Base-by-base conservation (phyloP, 2,113 vertebrate species). In the Antigone vipio region DNA sequence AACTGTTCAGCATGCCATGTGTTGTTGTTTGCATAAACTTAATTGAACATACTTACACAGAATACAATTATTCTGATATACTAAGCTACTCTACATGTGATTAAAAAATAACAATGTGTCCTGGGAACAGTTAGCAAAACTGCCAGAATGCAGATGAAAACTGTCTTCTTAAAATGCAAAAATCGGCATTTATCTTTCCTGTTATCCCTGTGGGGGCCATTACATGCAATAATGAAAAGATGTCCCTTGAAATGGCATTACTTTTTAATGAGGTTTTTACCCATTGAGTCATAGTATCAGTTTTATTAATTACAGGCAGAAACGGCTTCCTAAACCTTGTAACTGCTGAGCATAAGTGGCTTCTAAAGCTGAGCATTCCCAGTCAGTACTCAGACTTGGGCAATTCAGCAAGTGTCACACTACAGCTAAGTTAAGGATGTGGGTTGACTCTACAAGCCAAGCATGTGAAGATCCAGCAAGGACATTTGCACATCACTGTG, bases 251-350 rank as follows among this genome's bases (percentile, higher is more conserved):
- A 97, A 92, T 96, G 69, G 52, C 89, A 86, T 94, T 92, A 66
- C 47, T 82, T 93, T 97, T 97, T 97, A 97, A 97, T 96, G 84
- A 96, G 97, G 71, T 47, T 96, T 95, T 97, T 92, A 94, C 42
- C 62, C 69, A 81, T 80, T 82, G 75, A 93, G 55, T 91, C 80
- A 66, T 85, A 90, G 85, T 96, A 85, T 89, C 55, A 5, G 5
- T 95, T 93, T 95, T 93, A 95, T 96, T 94, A 96, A 96, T 97
- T 97, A 88, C 92, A 87, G 93, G 90, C 42, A 96, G 66, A 90
- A 94, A 81, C 67, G n/a, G 44, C 60, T 89, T 95, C 71, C 62
- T 62, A 84, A 83, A 79, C 35, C 56, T 71, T 72, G 23, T 35
- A 85, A 47, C 24, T 64, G 40, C 35, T 91, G 69, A 64, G 22